Percentiles rank a stretch among this genome's conserved stretches.
phyloP scores from a whole-genome alignment of 2,797 vertebrate species.

The Geotrypetes seraphini region DNA sequence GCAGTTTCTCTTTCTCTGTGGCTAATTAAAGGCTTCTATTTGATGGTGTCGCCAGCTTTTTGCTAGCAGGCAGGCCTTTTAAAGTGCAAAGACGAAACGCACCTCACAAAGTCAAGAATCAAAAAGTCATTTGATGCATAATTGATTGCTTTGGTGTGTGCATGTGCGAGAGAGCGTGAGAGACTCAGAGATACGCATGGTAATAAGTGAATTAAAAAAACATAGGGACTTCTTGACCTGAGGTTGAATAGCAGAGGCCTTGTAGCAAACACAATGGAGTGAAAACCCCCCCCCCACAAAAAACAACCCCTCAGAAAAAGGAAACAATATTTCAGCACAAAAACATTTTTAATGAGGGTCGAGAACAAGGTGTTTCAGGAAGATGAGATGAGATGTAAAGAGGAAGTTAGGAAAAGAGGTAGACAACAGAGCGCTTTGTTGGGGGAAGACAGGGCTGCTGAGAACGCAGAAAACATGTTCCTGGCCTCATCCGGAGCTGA shows the following conservation, averaged over 20 bases:
- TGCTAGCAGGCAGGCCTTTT: conserved; percentile 36
- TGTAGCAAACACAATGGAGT: background rate
- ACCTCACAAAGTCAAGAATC: conserved; percentile 52
- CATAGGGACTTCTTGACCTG: conserved; percentile 33
- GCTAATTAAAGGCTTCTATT: conserved; percentile 45
- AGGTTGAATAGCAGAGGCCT: conserved; percentile 17
- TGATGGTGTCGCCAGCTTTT: conserved; percentile 23
- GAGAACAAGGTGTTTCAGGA: conserved; percentile 27
- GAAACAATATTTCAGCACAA: conserved; percentile 1
- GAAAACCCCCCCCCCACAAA: too few species aligned
- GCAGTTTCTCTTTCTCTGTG: background rate
- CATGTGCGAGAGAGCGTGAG: background rate
- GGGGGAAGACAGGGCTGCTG: too few species aligned
- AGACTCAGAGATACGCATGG: conserved; percentile 37
- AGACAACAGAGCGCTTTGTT: too few species aligned
- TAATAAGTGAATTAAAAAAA: conserved; percentile 30
- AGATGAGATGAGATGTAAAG: too few species aligned
- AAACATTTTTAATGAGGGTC: conserved; percentile 41
- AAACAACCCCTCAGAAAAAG: too few species aligned
- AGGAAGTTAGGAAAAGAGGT: too few species aligned
- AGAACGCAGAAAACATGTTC: too few species aligned
- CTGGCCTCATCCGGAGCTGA: too few species aligned
- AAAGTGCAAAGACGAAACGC: conserved; percentile 2
- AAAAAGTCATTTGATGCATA: conserved; percentile 59
- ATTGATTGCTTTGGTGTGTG: conserved; percentile 51